Evolutionary conservation across 2,113 vertebrate species (phyloP), one percentile per base, ranked within the genome.

Genomic region (Peucedramus taeniatus): DNA sequence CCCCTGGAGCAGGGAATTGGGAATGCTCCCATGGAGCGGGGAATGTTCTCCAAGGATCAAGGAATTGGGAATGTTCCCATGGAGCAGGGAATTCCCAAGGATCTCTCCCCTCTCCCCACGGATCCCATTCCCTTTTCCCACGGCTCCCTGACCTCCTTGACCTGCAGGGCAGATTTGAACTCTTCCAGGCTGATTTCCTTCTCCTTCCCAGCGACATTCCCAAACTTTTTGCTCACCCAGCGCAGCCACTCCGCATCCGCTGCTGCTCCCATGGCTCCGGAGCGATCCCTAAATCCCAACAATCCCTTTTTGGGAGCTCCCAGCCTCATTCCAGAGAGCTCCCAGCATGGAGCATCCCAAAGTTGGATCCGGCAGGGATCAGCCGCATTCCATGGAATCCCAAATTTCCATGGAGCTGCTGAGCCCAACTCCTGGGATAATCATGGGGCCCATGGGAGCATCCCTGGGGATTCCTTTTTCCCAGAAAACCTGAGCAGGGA

Each of bases 211-310:
- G 98, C 98, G 33, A 98, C 98, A 89, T 59, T 98, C 96, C 98
- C 97, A 2, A 99, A 99, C 96, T 98, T 98, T 81, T 94, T 97
- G 22, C 96, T 98, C 72, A 98, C 98, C 99, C 99, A 98, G 61
- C 96, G 98, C 88, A 99, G 97, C 99, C 99, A 99, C 69, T 97
- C 97, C 0, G 98, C n/a, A 0, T 99, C 98, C 11, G 98, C 98
- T 0, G 98, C 98, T 5, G 70, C 13, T 54, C 96, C 98, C 98
- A 98, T 98, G 92, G 49, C 53, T 74, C 87, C 1, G 39, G 42
- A 47, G 42, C 2, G 6, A 26, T 47, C 9, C 56, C 72, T 19
- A 31, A 31, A 57, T 81, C 63, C 78, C 42, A 0, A 11, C 18
- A 21, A 37, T 45, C 13, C 39, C 5, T 24, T 60, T 39, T 19